phyloP scores from a whole-genome alignment of 2,113 vertebrate genomes.

The Trogon melanurus region DNA sequence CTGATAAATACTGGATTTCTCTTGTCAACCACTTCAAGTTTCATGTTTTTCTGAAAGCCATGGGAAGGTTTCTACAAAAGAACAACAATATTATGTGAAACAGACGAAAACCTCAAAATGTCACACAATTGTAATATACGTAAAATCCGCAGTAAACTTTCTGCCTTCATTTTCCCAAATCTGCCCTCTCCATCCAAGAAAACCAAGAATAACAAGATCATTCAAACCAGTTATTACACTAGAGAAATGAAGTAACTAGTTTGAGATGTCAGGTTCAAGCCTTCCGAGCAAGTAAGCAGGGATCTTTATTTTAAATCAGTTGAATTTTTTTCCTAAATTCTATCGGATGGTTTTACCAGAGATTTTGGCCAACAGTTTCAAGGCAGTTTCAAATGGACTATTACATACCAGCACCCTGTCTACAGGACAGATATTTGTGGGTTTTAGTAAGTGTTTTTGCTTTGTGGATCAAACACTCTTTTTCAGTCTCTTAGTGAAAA shows the following conservation, averaged over 20 bases:
- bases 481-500: background rate
- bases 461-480: background rate
- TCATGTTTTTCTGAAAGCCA: slow-evolving; percentile 87
- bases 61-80: slow-evolving; percentile 82
- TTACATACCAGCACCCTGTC: background rate
- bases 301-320: background rate
- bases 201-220: background rate
- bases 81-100: background rate
- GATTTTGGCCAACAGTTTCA: background rate
- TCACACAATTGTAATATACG: background rate
- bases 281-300: background rate
- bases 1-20: slow-evolving; percentile 86
- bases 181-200: background rate
- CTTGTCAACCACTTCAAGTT: slow-evolving; percentile 85
- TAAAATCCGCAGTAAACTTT: background rate
- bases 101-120: background rate
- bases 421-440: background rate
- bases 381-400: background rate
- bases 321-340: background rate
- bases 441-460: background rate
- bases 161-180: background rate
- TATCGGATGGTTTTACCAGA: background rate
- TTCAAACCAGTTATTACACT: background rate
- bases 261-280: background rate
- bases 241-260: background rate